A percentile compares a stretch with the other conserved stretches of the same genome.
Evolutionary conservation across 1,140 invertebrate species (phyloP).

Genomic region (Pseudoatta argentina): DNA sequence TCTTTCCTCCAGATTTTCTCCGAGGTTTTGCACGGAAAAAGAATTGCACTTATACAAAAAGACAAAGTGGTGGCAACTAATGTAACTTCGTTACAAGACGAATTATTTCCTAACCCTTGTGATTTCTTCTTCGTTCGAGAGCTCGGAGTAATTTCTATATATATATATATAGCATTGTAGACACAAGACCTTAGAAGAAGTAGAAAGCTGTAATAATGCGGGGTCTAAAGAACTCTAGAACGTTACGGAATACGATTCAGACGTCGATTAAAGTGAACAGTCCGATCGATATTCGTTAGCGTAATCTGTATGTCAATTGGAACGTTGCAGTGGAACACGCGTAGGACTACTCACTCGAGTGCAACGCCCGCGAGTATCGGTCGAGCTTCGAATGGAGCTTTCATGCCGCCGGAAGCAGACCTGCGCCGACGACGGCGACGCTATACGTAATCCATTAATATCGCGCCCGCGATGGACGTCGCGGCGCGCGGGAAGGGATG

Average conservation of each 20-base stretch:
- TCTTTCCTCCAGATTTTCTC: neutral
- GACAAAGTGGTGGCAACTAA: too few relatives aligned
- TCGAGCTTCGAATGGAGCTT: slow-evolving; percentile 22
- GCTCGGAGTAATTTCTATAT: too few relatives aligned
- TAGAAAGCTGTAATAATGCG: neutral
- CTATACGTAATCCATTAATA: slow-evolving; percentile 57
- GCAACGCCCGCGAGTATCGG: slow-evolving; percentile 33
- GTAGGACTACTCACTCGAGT: slow-evolving; percentile 42
- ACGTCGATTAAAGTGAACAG: slow-evolving; percentile 6
- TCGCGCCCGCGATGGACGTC: slow-evolving; percentile 27
- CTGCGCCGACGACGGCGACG: neutral
- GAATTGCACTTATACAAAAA: too few relatives aligned
- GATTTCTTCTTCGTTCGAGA: too few relatives aligned
- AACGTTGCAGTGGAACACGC: neutral
- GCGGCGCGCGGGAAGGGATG: slow-evolving; percentile 1
- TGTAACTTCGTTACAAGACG: too few relatives aligned
- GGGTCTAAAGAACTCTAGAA: neutral
- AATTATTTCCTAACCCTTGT: too few relatives aligned
- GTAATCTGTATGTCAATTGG: slow-evolving; percentile 7
- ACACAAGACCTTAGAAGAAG: neutral
- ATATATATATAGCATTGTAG: too few relatives aligned
- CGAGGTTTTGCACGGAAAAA: neutral
- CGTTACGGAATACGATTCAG: neutral
- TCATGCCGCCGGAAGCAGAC: slow-evolving; percentile 34
- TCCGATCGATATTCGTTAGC: slow-evolving; percentile 8